phyloP scores from a whole-genome alignment of 2,888 invertebrate genomes.

The Philopedon plagiatum region DNA sequence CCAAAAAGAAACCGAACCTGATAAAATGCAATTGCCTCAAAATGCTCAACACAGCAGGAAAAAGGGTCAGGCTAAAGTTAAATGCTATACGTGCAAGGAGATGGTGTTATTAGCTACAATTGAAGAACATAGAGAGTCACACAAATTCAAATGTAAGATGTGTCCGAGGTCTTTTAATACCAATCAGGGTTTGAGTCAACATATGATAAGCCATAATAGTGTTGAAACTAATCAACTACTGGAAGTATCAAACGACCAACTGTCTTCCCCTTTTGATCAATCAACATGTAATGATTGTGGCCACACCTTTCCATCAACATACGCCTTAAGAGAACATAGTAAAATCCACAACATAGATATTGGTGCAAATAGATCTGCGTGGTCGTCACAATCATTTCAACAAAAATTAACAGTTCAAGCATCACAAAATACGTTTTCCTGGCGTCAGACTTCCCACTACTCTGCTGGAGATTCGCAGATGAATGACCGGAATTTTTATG shows the following conservation, averaged over 20 bases:
- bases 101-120: slow-evolving; percentile 1
- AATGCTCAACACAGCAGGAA: neutral
- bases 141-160: slow-evolving; percentile 10
- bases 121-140: slow-evolving; percentile 3
- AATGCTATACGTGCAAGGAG: slow-evolving; percentile 4
- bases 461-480: neutral
- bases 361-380: neutral
- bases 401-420: neutral
- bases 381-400: neutral
- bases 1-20: neutral
- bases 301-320: neutral
- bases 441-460: neutral
- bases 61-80: neutral
- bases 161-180: slow-evolving; percentile 19
- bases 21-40: neutral
- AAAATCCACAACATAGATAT: neutral
- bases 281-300: neutral
- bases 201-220: slow-evolving; percentile 9
- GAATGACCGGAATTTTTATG: neutral
- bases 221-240: neutral
- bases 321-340: neutral
- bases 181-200: slow-evolving; percentile 11
- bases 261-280: neutral
- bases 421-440: neutral
- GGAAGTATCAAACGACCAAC: neutral